Base-by-base conservation (phyloP, 2,888 invertebrate genomes). In the Calliphora vomitoria region DNA sequence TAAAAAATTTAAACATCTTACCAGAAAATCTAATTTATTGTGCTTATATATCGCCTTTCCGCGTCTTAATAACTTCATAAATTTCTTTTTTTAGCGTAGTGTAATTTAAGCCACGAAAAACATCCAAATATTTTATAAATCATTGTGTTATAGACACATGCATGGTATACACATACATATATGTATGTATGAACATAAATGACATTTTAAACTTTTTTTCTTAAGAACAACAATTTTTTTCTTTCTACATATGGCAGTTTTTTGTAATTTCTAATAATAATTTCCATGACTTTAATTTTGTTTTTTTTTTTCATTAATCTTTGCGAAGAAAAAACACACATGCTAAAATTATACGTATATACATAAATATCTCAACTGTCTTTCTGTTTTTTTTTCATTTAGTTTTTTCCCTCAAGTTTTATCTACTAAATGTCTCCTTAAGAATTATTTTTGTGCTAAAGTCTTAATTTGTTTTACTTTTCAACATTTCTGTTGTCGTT, bases 391-490 rank as follows among this genome's bases (percentile, higher is more conserved):
- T 25, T 35, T n/a, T n/a, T 20, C 8, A 55, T 68, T 78, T 31
- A 50, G 5, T 41, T 66, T 66, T 60, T 72, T n/a, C 1, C 55
- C 50, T 44, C n/a, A 25, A 76, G 55, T 66, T 31, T 44, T 79
- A 69, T 79, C 69, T 35, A 60, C 64, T 82, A 20, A 82, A 78
- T 74, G 41, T 82, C 72, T 74, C 18, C 62, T 79, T 66, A 60
- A 74, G 31, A 82, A 64, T 76, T 81, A 74, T 76, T 64, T 68
- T 83, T 60, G 47, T 71, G 50, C n/a, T 60, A 44, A 53, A 68
- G 62, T 71, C 75, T 80, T 83, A 80, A 72, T 75, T 68, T 79
- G 47, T 85, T 64, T 76, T 69, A 80, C 47, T 68, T 74, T 74
- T 68, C 13, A 58, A 38, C 66, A 69, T 38, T 38, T 25, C 25